These are phyloP conservation scores for Machimus rusticus DNA, from an alignment of 2,888 invertebrate species.

Conservation along the genomic window DNA sequence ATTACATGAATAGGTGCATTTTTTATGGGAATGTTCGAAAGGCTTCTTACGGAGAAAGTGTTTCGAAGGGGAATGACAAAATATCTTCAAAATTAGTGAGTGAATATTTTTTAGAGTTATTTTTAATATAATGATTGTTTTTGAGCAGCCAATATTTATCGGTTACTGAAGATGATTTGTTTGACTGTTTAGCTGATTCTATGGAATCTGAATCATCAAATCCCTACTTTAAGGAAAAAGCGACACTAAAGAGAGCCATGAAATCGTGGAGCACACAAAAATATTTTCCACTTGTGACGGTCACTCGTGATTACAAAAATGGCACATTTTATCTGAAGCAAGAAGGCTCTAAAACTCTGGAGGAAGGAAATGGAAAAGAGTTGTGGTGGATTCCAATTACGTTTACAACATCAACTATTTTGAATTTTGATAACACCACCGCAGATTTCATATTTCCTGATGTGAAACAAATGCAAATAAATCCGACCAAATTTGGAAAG, in stretches of 20 bases:
- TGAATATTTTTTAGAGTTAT: background rate
- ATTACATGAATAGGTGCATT: background rate
- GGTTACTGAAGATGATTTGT: slow-evolving; percentile 50
- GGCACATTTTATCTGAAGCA: slow-evolving; percentile 67
- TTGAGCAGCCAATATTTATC: background rate
- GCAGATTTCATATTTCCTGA: slow-evolving; percentile 41
- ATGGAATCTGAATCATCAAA: slow-evolving; percentile 51
- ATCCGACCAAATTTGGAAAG: background rate
- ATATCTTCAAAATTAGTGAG: slow-evolving; percentile 50
- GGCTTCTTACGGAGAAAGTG: background rate
- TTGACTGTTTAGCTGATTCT: slow-evolving; percentile 54
- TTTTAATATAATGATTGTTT: too few relatives aligned
- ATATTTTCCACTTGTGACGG: slow-evolving; percentile 68
- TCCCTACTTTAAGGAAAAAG: slow-evolving; percentile 49
- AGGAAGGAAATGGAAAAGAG: slow-evolving; percentile 42
- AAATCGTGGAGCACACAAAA: slow-evolving; percentile 70
- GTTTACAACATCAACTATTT: slow-evolving; percentile 52
- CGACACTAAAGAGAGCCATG: slow-evolving; percentile 65
- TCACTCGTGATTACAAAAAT: slow-evolving; percentile 64
- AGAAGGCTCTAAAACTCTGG: slow-evolving; percentile 49
- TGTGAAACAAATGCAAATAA: background rate
- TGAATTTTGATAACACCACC: slow-evolving; percentile 54
- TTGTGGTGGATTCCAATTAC: slow-evolving; percentile 50
- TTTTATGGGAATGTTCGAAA: background rate
- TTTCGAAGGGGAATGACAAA: slow-evolving; percentile 49